Evolutionary conservation across 2,888 invertebrate genomes (phyloP).

Genomic region (Cremastinae sp.): DNA sequence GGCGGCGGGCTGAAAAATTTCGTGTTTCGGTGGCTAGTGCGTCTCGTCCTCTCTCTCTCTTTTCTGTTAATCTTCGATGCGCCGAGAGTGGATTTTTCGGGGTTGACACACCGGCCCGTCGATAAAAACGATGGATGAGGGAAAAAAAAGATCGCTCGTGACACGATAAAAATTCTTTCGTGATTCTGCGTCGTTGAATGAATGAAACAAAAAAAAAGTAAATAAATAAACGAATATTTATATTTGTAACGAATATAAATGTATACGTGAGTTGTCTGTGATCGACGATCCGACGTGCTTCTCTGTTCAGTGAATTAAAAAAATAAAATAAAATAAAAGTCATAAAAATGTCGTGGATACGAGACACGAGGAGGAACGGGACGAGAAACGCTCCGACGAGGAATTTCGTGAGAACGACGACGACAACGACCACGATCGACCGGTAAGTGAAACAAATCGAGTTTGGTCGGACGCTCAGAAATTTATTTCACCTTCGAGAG

Average conservation of each 20-base stretch:
- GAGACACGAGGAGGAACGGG: conserved; percentile 26
- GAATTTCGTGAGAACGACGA: conserved; percentile 14
- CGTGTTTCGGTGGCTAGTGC: no score
- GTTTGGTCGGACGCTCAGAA: conserved; percentile 23
- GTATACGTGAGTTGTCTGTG: conserved; percentile 1
- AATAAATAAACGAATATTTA: conserved; percentile 4
- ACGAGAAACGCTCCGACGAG: conserved; percentile 37
- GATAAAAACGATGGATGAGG: no score
- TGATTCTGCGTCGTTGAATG: background rate
- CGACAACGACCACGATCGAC: conserved; percentile 14
- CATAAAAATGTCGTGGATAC: conserved; percentile 44
- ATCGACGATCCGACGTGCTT: background rate
- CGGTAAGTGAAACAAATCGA: conserved; percentile 50
- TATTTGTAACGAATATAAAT: conserved; percentile 17
- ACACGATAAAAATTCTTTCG: no score
- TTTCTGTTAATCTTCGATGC: no score
- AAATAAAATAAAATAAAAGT: no score
- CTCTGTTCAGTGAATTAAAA: conserved; percentile 5
- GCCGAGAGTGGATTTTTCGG: no score
- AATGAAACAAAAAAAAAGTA: background rate
- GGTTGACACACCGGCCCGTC: no score
- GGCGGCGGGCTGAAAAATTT: no score
- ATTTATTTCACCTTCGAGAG: background rate
- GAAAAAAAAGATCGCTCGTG: no score
- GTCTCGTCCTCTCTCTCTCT: no score